These are phyloP conservation scores for Lagorchestes hirsutus DNA, from an alignment of 2,797 vertebrate species.

Conservation along the genomic window DNA sequence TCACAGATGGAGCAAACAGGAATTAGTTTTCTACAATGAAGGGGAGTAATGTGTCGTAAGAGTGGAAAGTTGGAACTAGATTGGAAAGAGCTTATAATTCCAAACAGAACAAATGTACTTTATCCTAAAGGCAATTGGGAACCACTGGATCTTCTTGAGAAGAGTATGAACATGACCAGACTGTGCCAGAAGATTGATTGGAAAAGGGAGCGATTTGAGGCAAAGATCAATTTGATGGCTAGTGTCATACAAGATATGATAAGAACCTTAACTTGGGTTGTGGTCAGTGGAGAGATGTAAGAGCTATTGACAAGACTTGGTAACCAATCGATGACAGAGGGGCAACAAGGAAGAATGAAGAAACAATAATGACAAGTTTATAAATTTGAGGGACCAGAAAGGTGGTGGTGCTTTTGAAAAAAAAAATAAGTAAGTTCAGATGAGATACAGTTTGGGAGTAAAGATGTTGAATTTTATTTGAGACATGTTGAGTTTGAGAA, in stretches of 20 bases:
- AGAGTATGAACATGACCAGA: neutral
- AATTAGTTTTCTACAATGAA: neutral
- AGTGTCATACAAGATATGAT: neutral
- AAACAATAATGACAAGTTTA: neutral
- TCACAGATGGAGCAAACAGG: neutral
- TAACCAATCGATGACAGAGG: neutral
- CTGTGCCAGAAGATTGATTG: neutral
- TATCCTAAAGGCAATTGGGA: neutral
- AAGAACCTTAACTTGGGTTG: neutral
- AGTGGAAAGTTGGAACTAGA: neutral
- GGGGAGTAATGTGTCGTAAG: neutral
- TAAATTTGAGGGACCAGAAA: neutral
- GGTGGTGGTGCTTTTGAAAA: neutral
- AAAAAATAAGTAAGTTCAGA: neutral
- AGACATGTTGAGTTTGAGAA: neutral
- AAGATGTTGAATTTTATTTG: neutral
- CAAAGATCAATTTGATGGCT: neutral
- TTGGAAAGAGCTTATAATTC: neutral
- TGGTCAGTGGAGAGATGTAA: neutral
- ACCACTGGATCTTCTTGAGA: neutral
- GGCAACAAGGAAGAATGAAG: neutral
- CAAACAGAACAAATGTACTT: neutral
- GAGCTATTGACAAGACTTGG: neutral
- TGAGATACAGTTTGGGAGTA: neutral
- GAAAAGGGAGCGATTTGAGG: neutral